Evolutionary conservation across 2,797 vertebrate species (phyloP).

Genomic region (Linurgus olivaceus): DNA sequence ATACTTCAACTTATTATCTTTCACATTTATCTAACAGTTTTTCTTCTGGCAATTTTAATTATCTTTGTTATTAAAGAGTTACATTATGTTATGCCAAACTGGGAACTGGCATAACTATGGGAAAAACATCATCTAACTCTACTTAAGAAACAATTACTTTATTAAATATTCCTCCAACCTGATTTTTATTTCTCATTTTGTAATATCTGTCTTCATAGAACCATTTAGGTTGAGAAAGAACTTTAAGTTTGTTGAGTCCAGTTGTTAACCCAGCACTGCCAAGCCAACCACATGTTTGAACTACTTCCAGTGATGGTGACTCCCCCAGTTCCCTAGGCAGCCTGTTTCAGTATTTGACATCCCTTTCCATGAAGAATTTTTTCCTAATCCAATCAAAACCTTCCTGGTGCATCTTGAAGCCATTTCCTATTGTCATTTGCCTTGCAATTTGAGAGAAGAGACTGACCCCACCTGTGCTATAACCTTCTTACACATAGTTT

Average conservation of each 20-base stretch:
- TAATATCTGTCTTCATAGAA: background rate
- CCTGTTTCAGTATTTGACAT: background rate
- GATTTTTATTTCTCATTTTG: background rate
- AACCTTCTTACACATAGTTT: background rate
- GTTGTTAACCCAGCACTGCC: background rate
- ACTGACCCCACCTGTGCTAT: too few relatives aligned
- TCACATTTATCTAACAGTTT: background rate
- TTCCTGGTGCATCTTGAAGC: background rate
- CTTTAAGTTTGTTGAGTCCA: background rate
- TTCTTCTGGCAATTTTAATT: slow-evolving; percentile 19
- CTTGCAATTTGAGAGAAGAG: background rate
- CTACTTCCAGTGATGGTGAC: background rate
- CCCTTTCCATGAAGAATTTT: background rate
- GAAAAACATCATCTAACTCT: background rate
- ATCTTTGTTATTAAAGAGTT: slow-evolving; percentile 19
- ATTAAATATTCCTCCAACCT: background rate
- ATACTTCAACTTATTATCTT: background rate
- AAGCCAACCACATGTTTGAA: background rate
- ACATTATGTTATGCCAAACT: background rate
- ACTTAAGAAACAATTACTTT: background rate
- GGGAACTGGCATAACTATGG: background rate
- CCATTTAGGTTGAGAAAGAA: background rate
- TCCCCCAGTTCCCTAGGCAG: background rate
- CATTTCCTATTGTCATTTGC: background rate
- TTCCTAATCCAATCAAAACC: background rate